These are phyloP conservation scores for Dexiosoma caninum DNA, from an alignment of 2,888 invertebrate genomes.

Conservation along the genomic window DNA sequence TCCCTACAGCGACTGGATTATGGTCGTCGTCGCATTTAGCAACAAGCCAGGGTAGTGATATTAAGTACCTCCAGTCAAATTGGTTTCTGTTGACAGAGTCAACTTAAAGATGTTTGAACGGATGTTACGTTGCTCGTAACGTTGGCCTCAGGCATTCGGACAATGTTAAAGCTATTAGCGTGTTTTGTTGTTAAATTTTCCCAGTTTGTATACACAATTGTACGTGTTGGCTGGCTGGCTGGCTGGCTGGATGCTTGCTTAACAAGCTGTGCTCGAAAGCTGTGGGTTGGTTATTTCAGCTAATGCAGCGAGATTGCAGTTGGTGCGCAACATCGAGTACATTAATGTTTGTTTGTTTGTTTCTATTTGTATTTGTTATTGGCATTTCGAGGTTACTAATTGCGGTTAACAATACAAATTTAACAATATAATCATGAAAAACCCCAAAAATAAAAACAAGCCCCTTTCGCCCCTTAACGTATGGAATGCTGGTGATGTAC, in stretches of 20 bases:
- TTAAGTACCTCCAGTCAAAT: constrained; percentile 45
- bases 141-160: constrained; percentile 59
- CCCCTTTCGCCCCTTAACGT: constrained; percentile 12
- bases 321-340: constrained; percentile 20
- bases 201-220: constrained; percentile 52
- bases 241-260: no score
- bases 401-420: constrained; percentile 66
- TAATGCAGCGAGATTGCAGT: neutral
- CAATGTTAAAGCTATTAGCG: constrained; percentile 63
- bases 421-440: constrained; percentile 65
- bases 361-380: constrained; percentile 52
- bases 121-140: constrained; percentile 32
- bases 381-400: constrained; percentile 67
- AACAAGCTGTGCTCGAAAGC: neutral
- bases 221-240: constrained; percentile 43
- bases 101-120: constrained; percentile 33
- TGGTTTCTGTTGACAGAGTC: constrained; percentile 57
- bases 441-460: constrained; percentile 27
- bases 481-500: neutral
- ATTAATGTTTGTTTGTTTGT: constrained; percentile 41
- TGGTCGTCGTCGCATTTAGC: constrained; percentile 2
- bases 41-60: neutral
- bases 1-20: constrained; percentile 35
- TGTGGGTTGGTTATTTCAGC: constrained; percentile 31
- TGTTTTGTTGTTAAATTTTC: constrained; percentile 60